Evolutionary conservation across 2,888 invertebrate genomes (phyloP), one percentile per base, ranked within the genome.

Genomic region (Vesta saturnalis): DNA sequence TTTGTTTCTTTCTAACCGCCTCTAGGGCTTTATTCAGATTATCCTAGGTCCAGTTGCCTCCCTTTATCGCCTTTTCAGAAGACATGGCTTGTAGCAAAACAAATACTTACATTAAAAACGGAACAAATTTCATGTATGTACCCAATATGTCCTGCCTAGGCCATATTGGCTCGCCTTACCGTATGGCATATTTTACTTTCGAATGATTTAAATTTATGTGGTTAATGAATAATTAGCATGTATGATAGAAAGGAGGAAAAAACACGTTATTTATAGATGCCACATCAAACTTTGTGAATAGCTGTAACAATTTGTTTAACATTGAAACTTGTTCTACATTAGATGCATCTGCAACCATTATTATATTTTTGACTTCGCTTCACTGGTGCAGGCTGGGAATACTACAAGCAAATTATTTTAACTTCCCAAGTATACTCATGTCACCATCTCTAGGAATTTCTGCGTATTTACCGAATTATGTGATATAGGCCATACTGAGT

Each of bases 231-330:
- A 47, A 47, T 47, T 47, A 47, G 47, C 47, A 47, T 47, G 16
- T 16, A 47, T 47, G 47, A 47, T 16, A 6, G 47, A n/a, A 47
- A 30, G 10, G 47, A 47, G 5, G 47, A 16, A 4, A 47, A 47
- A 47, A 47, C 47, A 47, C 47, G 12, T n/a, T 47, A 47, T 47
- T n/a, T 47, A 47, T 47, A 47, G 47, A n/a, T 47, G 47, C n/a
- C 4, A 47, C 47, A n/a, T 47, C 14, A 47, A 47, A 47, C 16
- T 47, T 47, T 47, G 47, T 47, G 47, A 47, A n/a, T n/a, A 47
- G 12, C 47, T 47, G 5, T 47, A 47, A 47, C 47, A 15, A 47
- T 47, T 47, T n/a, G n/a, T n/a, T n/a, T n/a, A n/a, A n/a, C n/a
- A n/a, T n/a, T n/a, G n/a, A n/a, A n/a, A n/a, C n/a, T n/a, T n/a